These are phyloP conservation scores for Drosophila lutescens DNA, from an alignment of 2,888 invertebrate genomes.

Conservation along the genomic window DNA sequence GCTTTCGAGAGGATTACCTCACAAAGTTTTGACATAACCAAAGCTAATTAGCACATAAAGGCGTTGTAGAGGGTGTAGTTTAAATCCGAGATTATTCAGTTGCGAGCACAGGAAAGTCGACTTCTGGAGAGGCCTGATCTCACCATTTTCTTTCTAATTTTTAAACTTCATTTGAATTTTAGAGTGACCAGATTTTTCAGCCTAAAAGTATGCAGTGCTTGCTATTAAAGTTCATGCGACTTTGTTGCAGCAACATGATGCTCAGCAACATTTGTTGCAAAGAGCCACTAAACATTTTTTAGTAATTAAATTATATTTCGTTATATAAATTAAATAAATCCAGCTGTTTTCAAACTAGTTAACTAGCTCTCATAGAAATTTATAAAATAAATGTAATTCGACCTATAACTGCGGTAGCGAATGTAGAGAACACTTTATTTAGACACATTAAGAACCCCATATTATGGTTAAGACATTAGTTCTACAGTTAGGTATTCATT, in stretches of 20 bases:
- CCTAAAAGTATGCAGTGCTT: background rate
- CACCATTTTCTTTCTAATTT: no score
- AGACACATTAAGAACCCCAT: conserved; percentile 9
- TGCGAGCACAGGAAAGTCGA: background rate
- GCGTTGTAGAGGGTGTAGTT: conserved; percentile 17
- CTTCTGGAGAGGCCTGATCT: conserved; percentile 2
- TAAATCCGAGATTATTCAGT: conserved; percentile 1
- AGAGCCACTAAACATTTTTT: background rate
- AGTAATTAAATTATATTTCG: no score
- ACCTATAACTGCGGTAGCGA: background rate
- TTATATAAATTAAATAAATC: background rate
- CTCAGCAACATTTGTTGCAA: conserved; percentile 12
- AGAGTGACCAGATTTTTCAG: no score
- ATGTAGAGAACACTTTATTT: background rate
- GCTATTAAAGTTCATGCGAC: conserved; percentile 15
- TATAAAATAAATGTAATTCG: background rate
- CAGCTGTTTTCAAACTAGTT: background rate
- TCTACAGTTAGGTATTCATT: conserved; percentile 1
- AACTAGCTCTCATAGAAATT: background rate
- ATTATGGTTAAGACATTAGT: conserved; percentile 5
- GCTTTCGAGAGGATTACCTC: conserved; percentile 35
- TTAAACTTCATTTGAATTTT: no score
- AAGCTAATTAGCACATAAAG: conserved; percentile 39
- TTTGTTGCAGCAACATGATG: background rate
- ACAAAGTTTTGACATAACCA: conserved; percentile 44